Conservation (phyloP, 2,113 vertebrate species). For the Hemiprocne comata region DNA sequence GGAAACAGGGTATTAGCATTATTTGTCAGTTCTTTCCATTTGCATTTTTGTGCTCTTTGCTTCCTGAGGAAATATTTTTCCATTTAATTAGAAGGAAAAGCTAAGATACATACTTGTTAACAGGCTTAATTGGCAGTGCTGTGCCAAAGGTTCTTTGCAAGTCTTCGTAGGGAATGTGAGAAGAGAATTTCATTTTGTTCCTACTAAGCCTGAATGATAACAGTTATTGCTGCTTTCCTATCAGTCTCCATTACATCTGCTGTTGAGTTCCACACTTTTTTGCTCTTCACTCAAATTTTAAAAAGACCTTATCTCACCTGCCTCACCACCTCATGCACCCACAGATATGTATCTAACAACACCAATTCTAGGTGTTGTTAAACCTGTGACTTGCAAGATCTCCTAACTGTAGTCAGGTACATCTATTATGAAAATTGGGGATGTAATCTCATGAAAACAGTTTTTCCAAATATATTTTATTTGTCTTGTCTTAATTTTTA, state of each 20-base stretch:
- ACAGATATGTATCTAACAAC: fast-evolving
- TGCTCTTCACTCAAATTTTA: neutral
- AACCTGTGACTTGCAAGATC: neutral
- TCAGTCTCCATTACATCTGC: neutral
- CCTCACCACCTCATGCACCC: neutral
- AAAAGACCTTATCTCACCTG: neutral
- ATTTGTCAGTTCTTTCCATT: constrained; percentile 31
- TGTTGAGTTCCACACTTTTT: neutral
- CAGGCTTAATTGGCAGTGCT: constrained; percentile 24
- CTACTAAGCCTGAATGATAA: neutral
- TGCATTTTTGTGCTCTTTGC: constrained; percentile 52
- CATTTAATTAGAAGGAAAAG: constrained; percentile 39
- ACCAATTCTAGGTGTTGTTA: fast-evolving
- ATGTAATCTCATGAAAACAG: neutral
- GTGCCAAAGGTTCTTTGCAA: constrained; percentile 4
- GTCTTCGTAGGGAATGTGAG: neutral
- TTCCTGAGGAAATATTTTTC: constrained; percentile 36
- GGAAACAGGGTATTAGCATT: neutral
- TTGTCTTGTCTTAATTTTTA: neutral
- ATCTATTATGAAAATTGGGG: too few species aligned
- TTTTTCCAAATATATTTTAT: neutral
- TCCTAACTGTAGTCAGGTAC: neutral
- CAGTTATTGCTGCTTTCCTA: neutral
- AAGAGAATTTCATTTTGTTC: neutral
- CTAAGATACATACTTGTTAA: constrained; percentile 30